A percentile compares a stretch with the other conserved stretches of the same genome.
Conservation (phyloP, 2,888 invertebrate genomes). For the Nomada lathburiana region DNA sequence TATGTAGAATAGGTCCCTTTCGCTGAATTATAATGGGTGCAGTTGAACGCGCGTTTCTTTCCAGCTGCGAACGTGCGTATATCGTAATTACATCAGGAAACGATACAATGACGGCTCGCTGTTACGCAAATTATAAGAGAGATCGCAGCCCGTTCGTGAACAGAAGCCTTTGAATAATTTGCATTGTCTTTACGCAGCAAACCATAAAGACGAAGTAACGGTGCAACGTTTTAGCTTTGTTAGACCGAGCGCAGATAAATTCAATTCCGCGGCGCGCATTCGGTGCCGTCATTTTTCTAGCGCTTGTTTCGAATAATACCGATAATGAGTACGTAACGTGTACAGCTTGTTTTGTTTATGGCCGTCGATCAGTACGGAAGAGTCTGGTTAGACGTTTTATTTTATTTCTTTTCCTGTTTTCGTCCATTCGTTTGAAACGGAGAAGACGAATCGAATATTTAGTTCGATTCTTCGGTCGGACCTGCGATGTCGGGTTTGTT, state of each 20-base stretch:
- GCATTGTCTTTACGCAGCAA: slow-evolving; percentile 47
- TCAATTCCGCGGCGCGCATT: slow-evolving; percentile 13
- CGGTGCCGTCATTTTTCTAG: not conserved
- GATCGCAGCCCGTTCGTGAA: slow-evolving; percentile 39
- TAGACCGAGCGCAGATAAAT: not conserved
- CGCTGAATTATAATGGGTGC: slow-evolving; percentile 46
- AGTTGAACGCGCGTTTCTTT: slow-evolving; percentile 35
- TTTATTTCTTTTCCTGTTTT: not conserved
- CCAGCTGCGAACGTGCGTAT: slow-evolving; percentile 17
- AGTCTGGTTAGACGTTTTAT: not conserved
- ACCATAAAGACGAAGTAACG: slow-evolving; percentile 43
- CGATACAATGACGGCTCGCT: slow-evolving; percentile 50
- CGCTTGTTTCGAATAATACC: not conserved
- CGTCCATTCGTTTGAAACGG: too few species aligned
- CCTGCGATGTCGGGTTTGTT: too few species aligned
- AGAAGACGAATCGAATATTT: too few species aligned
- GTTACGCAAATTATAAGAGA: slow-evolving; percentile 49
- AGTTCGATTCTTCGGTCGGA: too few species aligned
- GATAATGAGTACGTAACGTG: not conserved
- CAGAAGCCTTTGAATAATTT: slow-evolving; percentile 51
- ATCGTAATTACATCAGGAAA: slow-evolving; percentile 57
- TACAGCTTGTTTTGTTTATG: not conserved
- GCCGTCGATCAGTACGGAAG: not conserved
- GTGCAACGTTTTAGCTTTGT: slow-evolving; percentile 18
- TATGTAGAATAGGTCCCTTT: slow-evolving; percentile 29